Percentiles rank a stretch among this genome's conserved stretches.
Conservation (phyloP, 2,888 invertebrate genomes). For the Sericinus montela region DNA sequence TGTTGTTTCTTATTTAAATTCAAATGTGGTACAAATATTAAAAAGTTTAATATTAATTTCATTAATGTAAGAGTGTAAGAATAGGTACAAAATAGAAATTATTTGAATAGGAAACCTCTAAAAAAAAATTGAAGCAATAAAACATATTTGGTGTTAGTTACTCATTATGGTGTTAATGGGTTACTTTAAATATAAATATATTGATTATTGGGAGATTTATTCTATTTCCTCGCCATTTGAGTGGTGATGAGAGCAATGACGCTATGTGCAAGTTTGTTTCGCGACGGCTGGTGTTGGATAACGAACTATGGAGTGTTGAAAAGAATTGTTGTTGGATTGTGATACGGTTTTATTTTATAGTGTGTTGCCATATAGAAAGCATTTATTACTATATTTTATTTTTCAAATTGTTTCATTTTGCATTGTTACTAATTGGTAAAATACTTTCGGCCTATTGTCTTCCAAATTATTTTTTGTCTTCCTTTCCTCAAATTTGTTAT, state of each 20-base stretch:
- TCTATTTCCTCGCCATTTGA: conserved; percentile 12
- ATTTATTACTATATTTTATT: conserved; percentile 35
- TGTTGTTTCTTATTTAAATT: not conserved
- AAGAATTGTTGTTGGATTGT: conserved; percentile 22
- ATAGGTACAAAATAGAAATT: conserved; percentile 15
- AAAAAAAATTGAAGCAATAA: conserved; percentile 5
- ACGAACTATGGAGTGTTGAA: conserved; percentile 19
- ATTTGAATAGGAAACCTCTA: conserved; percentile 5
- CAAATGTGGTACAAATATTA: conserved; percentile 12
- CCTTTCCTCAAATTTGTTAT: conserved; percentile 29
- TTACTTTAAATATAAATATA: not conserved
- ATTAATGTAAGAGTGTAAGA: not conserved
- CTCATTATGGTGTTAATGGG: not conserved
- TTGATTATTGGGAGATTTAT: too few relatives aligned
- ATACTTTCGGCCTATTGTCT: conserved; percentile 41
- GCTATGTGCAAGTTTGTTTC: conserved; percentile 44
- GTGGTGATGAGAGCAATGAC: conserved; percentile 28
- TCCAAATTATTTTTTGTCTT: conserved; percentile 50
- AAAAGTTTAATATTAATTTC: not conserved
- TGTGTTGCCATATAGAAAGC: conserved; percentile 49
- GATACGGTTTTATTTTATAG: conserved; percentile 22
- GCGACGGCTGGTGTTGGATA: conserved; percentile 21
- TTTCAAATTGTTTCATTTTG: conserved; percentile 22
- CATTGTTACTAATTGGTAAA: conserved; percentile 5
- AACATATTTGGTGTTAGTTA: not conserved